Evolutionary conservation across 2,113 vertebrate species (phyloP).

Genomic region (Guaruba guarouba): DNA sequence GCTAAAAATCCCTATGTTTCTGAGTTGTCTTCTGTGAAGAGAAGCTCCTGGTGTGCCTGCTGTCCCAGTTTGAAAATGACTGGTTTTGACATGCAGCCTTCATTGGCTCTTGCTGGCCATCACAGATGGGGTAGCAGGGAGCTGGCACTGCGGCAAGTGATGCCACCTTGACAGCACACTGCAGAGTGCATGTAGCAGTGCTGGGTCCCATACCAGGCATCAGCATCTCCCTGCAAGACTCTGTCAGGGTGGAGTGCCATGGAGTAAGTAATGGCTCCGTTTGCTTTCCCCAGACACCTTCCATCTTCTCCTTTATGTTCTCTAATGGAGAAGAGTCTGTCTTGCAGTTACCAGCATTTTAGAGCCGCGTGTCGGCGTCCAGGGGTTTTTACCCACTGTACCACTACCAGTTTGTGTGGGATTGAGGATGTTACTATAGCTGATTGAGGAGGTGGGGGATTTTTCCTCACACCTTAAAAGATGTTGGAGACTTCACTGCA

Average conservation of each 20-base stretch:
- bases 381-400: not conserved
- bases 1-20: not conserved
- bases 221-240: not conserved
- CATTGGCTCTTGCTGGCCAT: not conserved
- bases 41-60: not conserved
- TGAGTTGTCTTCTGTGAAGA: not conserved
- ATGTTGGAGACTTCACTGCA: not conserved
- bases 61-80: fast-evolving
- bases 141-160: fast-evolving
- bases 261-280: not conserved
- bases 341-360: not conserved
- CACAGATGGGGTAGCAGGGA: fast-evolving
- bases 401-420: not conserved
- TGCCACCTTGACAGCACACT: fast-evolving
- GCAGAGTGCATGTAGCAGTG: fast-evolving
- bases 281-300: not conserved
- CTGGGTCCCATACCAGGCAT: fast-evolving
- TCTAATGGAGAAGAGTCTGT: not conserved
- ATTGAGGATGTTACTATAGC: not conserved
- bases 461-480: not conserved
- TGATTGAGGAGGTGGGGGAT: not conserved
- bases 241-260: not conserved
- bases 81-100: fast-evolving
- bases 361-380: not conserved
- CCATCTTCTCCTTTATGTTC: not conserved